Percentiles rank a stretch among this genome's conserved stretches.
phyloP scores from a whole-genome alignment of 1,140 invertebrate genomes.

The Brachionus sp. region DNA sequence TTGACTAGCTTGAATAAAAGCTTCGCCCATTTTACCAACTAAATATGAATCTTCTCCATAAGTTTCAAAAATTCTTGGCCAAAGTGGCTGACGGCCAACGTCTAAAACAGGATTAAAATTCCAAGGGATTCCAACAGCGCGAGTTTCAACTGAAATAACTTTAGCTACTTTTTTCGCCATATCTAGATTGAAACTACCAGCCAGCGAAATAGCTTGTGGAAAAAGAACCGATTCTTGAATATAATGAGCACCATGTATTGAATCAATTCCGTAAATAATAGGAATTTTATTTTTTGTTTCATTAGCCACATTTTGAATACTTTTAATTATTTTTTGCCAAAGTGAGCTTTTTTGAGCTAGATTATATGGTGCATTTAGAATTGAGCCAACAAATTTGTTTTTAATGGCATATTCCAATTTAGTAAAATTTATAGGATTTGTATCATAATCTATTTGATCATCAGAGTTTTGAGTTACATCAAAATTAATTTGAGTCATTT shows the following conservation, averaged over 20 bases:
- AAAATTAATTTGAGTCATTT: constrained; percentile 34
- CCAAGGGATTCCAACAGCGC: constrained; percentile 27
- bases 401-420: neutral
- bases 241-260: constrained; percentile 33
- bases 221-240: constrained; percentile 16
- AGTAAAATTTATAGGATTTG: neutral
- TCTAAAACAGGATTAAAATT: constrained; percentile 26
- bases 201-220: neutral
- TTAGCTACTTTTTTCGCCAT: neutral
- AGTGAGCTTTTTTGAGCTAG: neutral
- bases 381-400: constrained; percentile 4
- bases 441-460: neutral
- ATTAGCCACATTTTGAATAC: neutral
- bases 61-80: constrained; percentile 22
- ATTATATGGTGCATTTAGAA: neutral
- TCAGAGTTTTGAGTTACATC: neutral
- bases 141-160: neutral
- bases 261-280: neutral
- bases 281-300: neutral
- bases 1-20: neutral
- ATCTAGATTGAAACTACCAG: neutral
- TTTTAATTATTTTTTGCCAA: neutral
- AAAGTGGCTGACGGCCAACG: neutral
- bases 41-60: constrained; percentile 32
- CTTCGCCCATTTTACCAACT: neutral